Evolutionary conservation across 2,888 invertebrate genomes (phyloP), one percentile per base, ranked within the genome.

Genomic region (Archips crataeganus): DNA sequence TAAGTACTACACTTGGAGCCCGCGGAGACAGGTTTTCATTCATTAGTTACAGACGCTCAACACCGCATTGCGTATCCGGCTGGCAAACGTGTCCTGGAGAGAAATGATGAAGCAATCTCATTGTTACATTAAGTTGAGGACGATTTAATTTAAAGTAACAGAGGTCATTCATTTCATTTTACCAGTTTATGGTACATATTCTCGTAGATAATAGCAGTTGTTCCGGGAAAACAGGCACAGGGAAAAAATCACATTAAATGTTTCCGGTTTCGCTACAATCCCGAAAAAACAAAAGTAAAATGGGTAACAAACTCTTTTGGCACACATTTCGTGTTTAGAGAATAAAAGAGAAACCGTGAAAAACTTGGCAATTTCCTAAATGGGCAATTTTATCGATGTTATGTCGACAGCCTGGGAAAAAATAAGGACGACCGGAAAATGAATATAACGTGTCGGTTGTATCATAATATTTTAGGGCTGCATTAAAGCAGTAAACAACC

Each of bases 321-420:
- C 71, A 68, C 67, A 65, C 51, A 68, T 61, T 73, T 68, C 61
- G 65, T 45, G 70, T 65, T 68, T 70, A 72, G 69, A 75, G 75
- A 64, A 65, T 75, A 63, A 71, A 64, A 74, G 71, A 72, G 66
- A 71, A 72, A 69, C 66, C 64, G 60, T 63, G 70, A 74, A 74
- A 67, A 74, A 76, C 74, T 76, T 73, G 76, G 78, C 81, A 80
- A 79, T 81, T 81, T 80, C 77, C 75, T 70, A 78, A 82, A 81
- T 79, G 77, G 79, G 34, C 73, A 79, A 79, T 78, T 80, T 79
- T 78, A 80, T 79, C 78, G 78, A 76, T 75, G 77, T 76, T 76
- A 76, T 75, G 77, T 79, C 77, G 76, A 75, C 78, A 77, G 77
- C 77, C 77, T 77, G 75, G 75, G 76, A 71, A 79, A 78, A 78